Conservation (phyloP, 2,888 invertebrate genomes). For the Tuberolachnus salignus region DNA sequence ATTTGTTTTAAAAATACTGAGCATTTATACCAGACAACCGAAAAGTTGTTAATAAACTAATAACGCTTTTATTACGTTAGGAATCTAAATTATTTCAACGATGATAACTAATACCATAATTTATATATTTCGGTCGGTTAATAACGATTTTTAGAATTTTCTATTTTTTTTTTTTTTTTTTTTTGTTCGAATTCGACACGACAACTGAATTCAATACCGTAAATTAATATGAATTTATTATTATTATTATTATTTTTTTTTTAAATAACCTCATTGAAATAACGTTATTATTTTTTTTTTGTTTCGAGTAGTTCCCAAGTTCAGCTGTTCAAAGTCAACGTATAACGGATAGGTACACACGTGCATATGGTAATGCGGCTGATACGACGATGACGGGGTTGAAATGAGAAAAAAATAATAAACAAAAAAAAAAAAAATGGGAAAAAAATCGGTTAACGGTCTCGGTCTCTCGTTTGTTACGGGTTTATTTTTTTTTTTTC, state of each 20-base stretch:
- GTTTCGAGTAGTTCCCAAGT: neutral
- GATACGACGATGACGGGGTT: neutral
- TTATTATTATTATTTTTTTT: no score
- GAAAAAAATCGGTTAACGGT: slow-evolving; percentile 47
- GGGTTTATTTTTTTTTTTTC: slow-evolving; percentile 31
- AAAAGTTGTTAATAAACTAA: no score
- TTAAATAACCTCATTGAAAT: no score
- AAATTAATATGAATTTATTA: neutral
- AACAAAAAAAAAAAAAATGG: neutral
- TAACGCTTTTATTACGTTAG: no score
- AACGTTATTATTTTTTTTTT: neutral
- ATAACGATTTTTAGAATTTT: neutral
- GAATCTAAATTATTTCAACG: no score
- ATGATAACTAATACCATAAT: no score
- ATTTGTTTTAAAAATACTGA: no score
- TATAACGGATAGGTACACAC: neutral
- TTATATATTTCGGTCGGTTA: no score
- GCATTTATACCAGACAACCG: no score
- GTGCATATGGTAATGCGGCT: neutral
- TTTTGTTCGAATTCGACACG: neutral
- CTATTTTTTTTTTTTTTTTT: neutral
- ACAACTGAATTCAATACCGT: neutral
- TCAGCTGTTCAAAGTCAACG: slow-evolving; percentile 37
- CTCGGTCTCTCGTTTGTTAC: neutral
- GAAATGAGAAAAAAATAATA: slow-evolving; percentile 14